These are phyloP conservation scores for Arge pagana DNA, from an alignment of 2,888 invertebrate species.

Conservation along the genomic window DNA sequence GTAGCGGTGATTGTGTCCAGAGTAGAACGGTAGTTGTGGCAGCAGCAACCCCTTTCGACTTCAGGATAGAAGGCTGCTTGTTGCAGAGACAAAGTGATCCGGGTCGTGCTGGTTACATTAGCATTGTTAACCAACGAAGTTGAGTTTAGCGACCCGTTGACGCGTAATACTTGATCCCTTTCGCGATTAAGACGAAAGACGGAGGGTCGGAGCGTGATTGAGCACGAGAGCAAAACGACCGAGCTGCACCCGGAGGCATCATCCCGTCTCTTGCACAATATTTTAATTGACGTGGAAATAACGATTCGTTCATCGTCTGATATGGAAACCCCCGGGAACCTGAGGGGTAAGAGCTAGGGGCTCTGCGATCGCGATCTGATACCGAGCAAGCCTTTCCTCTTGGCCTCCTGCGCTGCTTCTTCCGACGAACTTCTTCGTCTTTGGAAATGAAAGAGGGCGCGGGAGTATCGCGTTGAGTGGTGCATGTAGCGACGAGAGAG, in stretches of 20 bases:
- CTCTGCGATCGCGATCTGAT: no score
- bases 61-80: no score
- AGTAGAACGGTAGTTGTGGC: conserved; percentile 41
- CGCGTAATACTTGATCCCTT: no score
- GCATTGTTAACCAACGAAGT: conserved; percentile 56
- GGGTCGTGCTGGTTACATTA: conserved; percentile 46
- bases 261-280: no score
- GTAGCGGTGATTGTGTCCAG: no score
- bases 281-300: conserved; percentile 19
- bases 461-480: conserved; percentile 2
- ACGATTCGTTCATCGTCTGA: not conserved
- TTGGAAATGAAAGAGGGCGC: no score
- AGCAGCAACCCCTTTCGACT: conserved; percentile 47
- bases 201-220: no score
- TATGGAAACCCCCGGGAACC: not conserved
- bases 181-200: no score
- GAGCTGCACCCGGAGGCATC: no score
- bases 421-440: no score
- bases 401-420: not conserved
- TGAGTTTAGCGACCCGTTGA: conserved; percentile 24
- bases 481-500: not conserved
- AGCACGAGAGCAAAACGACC: no score
- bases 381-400: not conserved
- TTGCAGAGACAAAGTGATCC: conserved; percentile 44
- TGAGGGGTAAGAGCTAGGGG: no score